Percentiles rank a stretch among this genome's conserved stretches.
phyloP scores from a whole-genome alignment of 2,113 vertebrate species.

The Corydoras sp. region DNA sequence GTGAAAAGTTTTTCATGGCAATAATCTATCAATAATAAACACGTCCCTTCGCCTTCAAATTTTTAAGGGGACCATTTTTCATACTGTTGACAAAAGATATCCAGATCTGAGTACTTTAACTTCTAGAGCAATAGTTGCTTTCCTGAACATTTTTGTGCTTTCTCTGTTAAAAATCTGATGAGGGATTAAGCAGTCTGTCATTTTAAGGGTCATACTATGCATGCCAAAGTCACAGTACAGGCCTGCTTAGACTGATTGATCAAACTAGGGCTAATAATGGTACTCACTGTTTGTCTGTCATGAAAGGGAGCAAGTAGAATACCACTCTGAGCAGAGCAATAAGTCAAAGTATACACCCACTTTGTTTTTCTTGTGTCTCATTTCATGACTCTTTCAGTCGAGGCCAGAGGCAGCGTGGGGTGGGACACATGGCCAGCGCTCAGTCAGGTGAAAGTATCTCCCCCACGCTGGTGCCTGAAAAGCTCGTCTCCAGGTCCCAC shows the following conservation, averaged over 20 bases:
- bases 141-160: conserved; percentile 22
- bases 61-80: conserved; percentile 33
- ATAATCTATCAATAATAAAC: conserved; percentile 30
- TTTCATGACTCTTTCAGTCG: conserved; percentile 24
- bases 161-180: not conserved
- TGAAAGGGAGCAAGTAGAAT: conserved; percentile 24
- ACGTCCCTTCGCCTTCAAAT: conserved; percentile 25
- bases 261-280: conserved; percentile 21
- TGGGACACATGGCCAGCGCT: conserved; percentile 46
- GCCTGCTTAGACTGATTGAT: conserved; percentile 16
- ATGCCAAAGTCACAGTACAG: conserved; percentile 21
- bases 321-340: conserved; percentile 29
- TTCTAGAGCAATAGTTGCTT: conserved; percentile 21
- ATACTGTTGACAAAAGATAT: conserved; percentile 24
- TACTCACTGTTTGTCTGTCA: conserved; percentile 19
- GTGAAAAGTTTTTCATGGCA: conserved; percentile 32
- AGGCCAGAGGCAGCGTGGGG: conserved; percentile 30
- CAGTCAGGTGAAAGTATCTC: conserved; percentile 44
- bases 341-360: conserved; percentile 26
- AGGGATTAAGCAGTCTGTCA: conserved; percentile 23
- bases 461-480: conserved; percentile 56
- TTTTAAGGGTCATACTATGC: conserved; percentile 9
- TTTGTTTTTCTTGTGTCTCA: conserved; percentile 13
- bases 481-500: conserved; percentile 58
- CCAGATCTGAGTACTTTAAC: conserved; percentile 22